Evolutionary conservation across 2,113 vertebrate species (phyloP).

Genomic region (Grammomys surdaster): DNA sequence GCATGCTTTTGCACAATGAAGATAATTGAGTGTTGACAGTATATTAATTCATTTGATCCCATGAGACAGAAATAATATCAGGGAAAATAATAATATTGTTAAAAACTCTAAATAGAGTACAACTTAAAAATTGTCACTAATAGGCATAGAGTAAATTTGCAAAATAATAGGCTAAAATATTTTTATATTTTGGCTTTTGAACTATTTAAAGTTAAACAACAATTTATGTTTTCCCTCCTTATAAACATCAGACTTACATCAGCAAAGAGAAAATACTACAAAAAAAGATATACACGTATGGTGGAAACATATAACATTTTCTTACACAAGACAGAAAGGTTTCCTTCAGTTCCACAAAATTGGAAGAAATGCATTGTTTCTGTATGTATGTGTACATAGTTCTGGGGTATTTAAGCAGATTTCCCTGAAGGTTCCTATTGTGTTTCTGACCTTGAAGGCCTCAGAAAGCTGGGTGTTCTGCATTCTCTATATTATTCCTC

Average conservation of each 20-base stretch:
- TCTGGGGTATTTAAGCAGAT: background rate
- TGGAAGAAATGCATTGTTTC: no score
- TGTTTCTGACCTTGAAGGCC: background rate
- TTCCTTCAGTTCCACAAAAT: no score
- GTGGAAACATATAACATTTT: no score
- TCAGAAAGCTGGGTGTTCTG: background rate
- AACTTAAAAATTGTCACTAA: background rate
- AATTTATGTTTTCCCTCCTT: background rate
- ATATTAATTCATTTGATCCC: conserved; percentile 77
- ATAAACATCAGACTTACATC: background rate
- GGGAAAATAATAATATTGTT: conserved; percentile 60
- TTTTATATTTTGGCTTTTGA: conserved; percentile 29
- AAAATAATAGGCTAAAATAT: conserved; percentile 8
- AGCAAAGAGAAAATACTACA: no score
- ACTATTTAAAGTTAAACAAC: conserved; percentile 64
- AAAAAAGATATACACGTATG: no score
- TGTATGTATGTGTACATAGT: no score
- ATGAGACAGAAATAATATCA: conserved; percentile 66
- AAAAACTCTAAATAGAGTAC: conserved; percentile 28
- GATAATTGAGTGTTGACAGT: conserved; percentile 77
- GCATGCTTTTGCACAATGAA: conserved; percentile 76
- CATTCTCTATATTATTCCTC: background rate
- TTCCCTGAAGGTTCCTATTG: background rate
- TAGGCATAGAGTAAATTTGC: background rate
- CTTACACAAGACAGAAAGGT: no score